These are phyloP conservation scores for Sebastes matsubarae DNA, from an alignment of 2,797 vertebrate species.

Conservation along the genomic window DNA sequence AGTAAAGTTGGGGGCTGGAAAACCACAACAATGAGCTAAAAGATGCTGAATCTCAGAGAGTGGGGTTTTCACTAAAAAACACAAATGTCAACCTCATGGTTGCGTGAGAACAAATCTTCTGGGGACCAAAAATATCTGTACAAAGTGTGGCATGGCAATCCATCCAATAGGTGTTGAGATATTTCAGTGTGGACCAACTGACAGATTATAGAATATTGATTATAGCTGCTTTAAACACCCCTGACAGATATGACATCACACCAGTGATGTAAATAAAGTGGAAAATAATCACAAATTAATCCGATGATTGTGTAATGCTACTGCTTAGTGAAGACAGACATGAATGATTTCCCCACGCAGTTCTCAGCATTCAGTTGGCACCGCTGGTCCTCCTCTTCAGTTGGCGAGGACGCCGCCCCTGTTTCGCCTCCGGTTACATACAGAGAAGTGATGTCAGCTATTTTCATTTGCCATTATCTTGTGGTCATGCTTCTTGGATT, in stretches of 20 bases:
- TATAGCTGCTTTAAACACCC: neutral
- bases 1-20: no score
- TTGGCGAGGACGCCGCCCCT: conserved; percentile 5
- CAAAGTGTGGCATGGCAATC: no score
- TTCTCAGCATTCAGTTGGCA: conserved; percentile 8
- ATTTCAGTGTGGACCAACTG: neutral
- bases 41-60: neutral
- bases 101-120: neutral
- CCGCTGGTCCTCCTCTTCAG: neutral
- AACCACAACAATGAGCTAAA: no score
- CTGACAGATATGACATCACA: neutral
- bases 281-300: conserved; percentile 3
- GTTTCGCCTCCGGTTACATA: conserved; percentile 21
- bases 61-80: neutral
- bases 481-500: conserved; percentile 50
- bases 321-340: neutral
- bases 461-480: conserved; percentile 66
- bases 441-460: conserved; percentile 63
- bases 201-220: neutral
- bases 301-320: neutral
- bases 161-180: neutral
- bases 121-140: neutral
- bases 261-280: neutral
- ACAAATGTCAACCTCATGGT: neutral
- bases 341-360: neutral